Percentiles rank a stretch among this genome's conserved stretches.
phyloP scores from a whole-genome alignment of 2,797 vertebrate genomes.

The Premnoplex brunnescens region DNA sequence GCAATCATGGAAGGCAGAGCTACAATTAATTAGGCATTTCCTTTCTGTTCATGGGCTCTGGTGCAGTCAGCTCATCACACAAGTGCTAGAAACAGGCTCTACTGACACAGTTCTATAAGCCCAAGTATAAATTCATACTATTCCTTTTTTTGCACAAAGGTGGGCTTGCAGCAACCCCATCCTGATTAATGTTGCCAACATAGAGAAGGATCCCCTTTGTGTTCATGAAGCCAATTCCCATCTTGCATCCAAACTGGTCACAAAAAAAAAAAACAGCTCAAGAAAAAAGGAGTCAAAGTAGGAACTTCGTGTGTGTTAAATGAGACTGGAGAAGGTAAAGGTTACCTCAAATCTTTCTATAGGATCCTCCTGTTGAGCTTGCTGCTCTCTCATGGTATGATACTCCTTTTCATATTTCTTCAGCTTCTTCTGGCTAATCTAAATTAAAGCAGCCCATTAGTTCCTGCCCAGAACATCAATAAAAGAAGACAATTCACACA shows the following conservation, averaged over 20 bases:
- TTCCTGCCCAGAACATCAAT: conserved; percentile 12
- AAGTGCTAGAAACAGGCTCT: not conserved
- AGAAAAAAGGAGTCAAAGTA: not conserved
- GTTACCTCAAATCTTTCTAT: conserved; percentile 95
- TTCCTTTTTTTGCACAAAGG: not conserved
- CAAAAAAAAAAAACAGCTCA: not conserved
- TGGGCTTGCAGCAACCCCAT: not conserved
- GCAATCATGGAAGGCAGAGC: not conserved
- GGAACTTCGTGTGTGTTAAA: not conserved
- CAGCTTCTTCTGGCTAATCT: conserved; percentile 98
- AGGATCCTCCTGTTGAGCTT: conserved; percentile 96
- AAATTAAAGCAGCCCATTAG: conserved; percentile 61
- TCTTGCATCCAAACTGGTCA: not conserved
- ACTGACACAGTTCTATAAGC: not conserved
- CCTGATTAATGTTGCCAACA: accelerated
- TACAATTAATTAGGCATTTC: not conserved
- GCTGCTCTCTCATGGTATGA: conserved; percentile 94
- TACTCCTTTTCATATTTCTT: conserved; percentile 99
- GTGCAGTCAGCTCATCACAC: not conserved
- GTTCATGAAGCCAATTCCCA: not conserved
- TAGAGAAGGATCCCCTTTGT: not conserved
- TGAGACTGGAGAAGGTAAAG: not conserved
- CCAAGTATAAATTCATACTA: not conserved
- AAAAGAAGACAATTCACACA: conserved; percentile 1
- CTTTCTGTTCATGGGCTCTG: not conserved